Percentiles rank a stretch among this genome's conserved stretches.
phyloP scores from a whole-genome alignment of 2,888 invertebrate genomes.

The Limnephilus lunatus region DNA sequence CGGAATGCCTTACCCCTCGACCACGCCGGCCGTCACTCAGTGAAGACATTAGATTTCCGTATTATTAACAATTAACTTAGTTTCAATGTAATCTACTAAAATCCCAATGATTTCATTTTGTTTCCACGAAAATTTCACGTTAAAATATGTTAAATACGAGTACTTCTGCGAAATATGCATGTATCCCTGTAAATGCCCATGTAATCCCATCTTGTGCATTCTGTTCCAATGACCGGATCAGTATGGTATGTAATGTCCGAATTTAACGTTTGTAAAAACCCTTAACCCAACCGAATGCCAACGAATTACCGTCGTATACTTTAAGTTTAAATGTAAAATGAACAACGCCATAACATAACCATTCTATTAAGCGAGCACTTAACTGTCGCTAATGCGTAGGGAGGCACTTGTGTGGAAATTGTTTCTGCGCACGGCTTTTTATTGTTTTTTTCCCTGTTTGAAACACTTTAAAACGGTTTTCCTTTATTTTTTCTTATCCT shows the following conservation, averaged over 20 bases:
- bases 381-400: constrained; percentile 33
- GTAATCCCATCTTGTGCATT: neutral
- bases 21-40: no score
- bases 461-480: neutral
- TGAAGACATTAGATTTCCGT: no score
- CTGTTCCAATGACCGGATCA: constrained; percentile 2
- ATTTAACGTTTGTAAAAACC: constrained; percentile 47
- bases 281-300: constrained; percentile 27
- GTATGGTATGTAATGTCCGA: constrained; percentile 21
- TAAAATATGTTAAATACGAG: neutral
- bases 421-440: neutral
- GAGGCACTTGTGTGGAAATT: constrained; percentile 7
- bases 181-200: neutral
- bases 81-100: neutral
- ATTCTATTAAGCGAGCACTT: constrained; percentile 44
- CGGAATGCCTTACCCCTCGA: no score
- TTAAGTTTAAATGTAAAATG: constrained; percentile 37
- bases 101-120: neutral
- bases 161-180: neutral
- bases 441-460: neutral
- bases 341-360: neutral
- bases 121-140: neutral
- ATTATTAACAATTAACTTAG: neutral
- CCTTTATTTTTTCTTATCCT: neutral
- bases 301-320: constrained; percentile 41